Conservation (phyloP, 2,888 invertebrate species). For the Nemapogon koenigi region DNA sequence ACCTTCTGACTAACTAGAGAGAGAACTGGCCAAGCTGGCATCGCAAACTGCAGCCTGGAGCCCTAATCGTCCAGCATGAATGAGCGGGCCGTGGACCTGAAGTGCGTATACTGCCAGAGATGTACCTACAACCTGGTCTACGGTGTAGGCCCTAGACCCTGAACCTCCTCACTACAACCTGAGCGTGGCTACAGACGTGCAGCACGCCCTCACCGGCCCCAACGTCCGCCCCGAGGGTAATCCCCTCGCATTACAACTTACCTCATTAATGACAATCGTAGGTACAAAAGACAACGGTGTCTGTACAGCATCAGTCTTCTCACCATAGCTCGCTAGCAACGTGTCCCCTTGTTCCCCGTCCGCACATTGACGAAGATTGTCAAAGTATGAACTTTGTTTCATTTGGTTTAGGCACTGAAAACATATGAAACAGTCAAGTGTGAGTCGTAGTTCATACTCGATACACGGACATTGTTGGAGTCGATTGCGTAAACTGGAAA, state of each 20-base stretch:
- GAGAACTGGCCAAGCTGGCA: no score
- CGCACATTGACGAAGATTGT: slow-evolving; percentile 39
- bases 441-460: no score
- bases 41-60: no score
- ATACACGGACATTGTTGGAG: no score
- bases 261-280: slow-evolving; percentile 70
- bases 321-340: slow-evolving; percentile 58
- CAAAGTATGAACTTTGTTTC: slow-evolving; percentile 27
- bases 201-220: background rate
- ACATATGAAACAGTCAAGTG: no score
- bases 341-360: slow-evolving; percentile 32
- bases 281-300: slow-evolving; percentile 69
- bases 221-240: background rate
- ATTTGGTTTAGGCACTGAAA: slow-evolving; percentile 43
- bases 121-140: no score
- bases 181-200: background rate
- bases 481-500: no score
- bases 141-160: background rate
- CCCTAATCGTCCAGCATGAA: no score
- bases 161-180: background rate
- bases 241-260: slow-evolving; percentile 24
- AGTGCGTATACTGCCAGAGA: no score
- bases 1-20: no score
- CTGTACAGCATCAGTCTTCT: slow-evolving; percentile 57
- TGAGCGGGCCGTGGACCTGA: no score